Evolutionary conservation across 1,140 invertebrate genomes (phyloP), one percentile per base, ranked within the genome.

Genomic region (Cydia fagiglandana): DNA sequence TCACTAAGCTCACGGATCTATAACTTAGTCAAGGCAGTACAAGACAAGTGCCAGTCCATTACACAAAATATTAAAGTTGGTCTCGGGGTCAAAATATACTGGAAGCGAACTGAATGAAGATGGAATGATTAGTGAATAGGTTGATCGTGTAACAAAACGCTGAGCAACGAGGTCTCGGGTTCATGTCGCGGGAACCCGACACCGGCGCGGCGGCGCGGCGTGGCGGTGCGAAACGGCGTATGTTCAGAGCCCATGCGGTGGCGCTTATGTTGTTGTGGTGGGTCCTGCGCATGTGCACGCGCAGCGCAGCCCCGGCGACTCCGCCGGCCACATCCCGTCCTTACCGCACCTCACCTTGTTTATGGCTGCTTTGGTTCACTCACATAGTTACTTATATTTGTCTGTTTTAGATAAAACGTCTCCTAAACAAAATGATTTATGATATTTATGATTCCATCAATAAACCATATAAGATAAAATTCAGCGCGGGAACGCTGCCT

Each of bases 141-240:
- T 38, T 4, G 34, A 38, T 41, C 13, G 34, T 38, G 66, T 70
- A 70, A 38, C 66, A 45, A 70, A 70, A 70, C 66, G 66, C 66
- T 70, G 30, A 38, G 66, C 66, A 70, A 38, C 66, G 66, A 38
- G 66, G 66, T 38, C 30, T 34, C 38, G 66, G 56, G 56, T 61
- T 24, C 17, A 17, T 24, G 20, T 61, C 53, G 34, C 34, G 66
- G 66, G 15, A 17, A 70, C 38, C 66, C 34, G 66, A 70, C 38
- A 38, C 66, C 66, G 66, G 34, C 66, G 28, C 30, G 2, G 28
- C 6, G 15, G 56, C 56, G 34, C 66, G 28, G 15, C 12, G 28
- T 1, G 15, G 56, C 56, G n/a, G 17, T 1, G n/a, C n/a, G 9
- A 9, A 24, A 4, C 20, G 56, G 20, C 56, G 56, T 12, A 24